Evolutionary conservation across 2,888 invertebrate species (phyloP).

Genomic region (Asteroscopus sphinx): DNA sequence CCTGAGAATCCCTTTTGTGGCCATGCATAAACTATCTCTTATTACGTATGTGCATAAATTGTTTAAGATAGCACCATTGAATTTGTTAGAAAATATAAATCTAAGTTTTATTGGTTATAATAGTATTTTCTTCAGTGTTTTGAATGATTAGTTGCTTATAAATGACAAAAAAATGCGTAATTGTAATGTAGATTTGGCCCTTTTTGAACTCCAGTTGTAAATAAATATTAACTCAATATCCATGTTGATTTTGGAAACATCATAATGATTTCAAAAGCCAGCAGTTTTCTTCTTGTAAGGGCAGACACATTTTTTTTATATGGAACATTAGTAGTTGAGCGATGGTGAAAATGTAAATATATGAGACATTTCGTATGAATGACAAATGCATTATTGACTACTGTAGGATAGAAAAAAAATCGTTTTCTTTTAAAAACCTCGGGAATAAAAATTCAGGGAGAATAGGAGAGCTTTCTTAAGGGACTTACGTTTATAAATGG

Average conservation of each 20-base stretch:
- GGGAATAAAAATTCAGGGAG: too few species aligned
- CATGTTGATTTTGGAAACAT: slow-evolving; percentile 33
- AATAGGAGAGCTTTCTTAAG: too few species aligned
- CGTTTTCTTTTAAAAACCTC: too few species aligned
- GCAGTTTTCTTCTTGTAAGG: slow-evolving; percentile 24
- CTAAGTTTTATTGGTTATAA: slow-evolving; percentile 45
- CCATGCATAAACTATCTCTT: slow-evolving; percentile 17
- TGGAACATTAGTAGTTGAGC: background rate
- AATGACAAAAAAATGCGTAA: slow-evolving; percentile 21
- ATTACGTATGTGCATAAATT: slow-evolving; percentile 49
- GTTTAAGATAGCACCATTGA: slow-evolving; percentile 34
- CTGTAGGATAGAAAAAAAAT: too few species aligned
- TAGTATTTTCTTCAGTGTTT: slow-evolving; percentile 21
- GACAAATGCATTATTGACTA: too few species aligned
- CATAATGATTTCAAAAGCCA: slow-evolving; percentile 29
- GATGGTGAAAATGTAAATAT: background rate
- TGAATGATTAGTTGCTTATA: slow-evolving; percentile 29
- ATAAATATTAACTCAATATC: slow-evolving; percentile 38
- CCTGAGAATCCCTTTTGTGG: slow-evolving; percentile 24
- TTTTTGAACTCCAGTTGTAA: slow-evolving; percentile 19
- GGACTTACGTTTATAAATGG: too few species aligned
- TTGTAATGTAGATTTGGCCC: slow-evolving; percentile 26
- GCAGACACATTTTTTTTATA: background rate
- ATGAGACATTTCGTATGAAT: too few species aligned
- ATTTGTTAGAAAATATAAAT: slow-evolving; percentile 47